These are phyloP conservation scores for Melanotaenia parkinsoni DNA, from an alignment of 2,797 vertebrate genomes.

Conservation along the genomic window DNA sequence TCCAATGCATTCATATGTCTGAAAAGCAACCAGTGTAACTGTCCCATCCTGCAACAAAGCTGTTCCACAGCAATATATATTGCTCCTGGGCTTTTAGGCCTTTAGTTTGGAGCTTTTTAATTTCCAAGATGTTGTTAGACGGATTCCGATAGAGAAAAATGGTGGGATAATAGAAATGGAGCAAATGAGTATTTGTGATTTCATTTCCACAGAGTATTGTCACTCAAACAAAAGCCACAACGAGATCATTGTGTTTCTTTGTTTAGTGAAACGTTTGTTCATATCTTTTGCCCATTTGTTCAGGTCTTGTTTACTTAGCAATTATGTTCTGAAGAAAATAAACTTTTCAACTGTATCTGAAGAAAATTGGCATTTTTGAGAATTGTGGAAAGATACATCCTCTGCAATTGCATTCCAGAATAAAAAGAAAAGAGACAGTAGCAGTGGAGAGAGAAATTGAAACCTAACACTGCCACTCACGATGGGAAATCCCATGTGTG, in stretches of 20 bases:
- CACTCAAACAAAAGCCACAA: conserved; percentile 40
- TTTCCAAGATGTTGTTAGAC: conserved; percentile 19
- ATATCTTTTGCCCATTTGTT: conserved; percentile 25
- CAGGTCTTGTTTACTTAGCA: conserved; percentile 26
- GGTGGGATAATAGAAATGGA: conserved; percentile 27
- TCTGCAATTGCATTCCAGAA: conserved; percentile 15
- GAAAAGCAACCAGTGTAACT: conserved; percentile 15
- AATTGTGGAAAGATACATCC: neutral
- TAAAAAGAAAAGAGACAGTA: conserved; percentile 8
- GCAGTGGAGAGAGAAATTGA: conserved; percentile 35
- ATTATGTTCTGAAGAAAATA: conserved; percentile 15
- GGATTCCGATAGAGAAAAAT: conserved; percentile 43
- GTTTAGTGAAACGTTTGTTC: conserved; percentile 37
- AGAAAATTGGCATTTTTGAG: conserved; percentile 11
- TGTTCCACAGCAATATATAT: conserved; percentile 33
- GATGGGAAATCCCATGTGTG: conserved; percentile 46
- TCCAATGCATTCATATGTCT: conserved; percentile 6
- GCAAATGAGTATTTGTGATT: conserved; percentile 34
- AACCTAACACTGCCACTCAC: conserved; percentile 43
- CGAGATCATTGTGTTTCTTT: conserved; percentile 47
- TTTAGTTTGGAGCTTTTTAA: conserved; percentile 41
- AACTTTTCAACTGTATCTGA: conserved; percentile 5
- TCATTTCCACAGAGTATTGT: conserved; percentile 25
- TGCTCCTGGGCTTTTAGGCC: conserved; percentile 16
- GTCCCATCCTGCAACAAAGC: conserved; percentile 25